phyloP scores from a whole-genome alignment of 92 coral and sea anemone genomes.

The Palythoa grandis region DNA sequence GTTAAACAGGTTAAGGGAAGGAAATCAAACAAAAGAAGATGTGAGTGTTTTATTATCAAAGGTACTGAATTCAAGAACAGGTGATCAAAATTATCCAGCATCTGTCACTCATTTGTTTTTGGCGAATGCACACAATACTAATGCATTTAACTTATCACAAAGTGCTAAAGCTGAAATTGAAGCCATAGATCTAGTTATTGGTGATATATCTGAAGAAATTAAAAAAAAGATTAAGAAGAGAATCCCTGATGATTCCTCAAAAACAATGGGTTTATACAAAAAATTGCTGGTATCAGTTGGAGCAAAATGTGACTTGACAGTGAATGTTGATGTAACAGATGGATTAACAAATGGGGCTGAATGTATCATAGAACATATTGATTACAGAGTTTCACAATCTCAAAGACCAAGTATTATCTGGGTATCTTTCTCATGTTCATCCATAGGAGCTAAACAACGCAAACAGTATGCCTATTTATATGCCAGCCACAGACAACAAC shows the following conservation, averaged over 20 bases:
- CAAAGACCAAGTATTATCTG: conserved; percentile 31
- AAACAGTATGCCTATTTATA: too few species aligned
- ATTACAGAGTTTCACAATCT: conserved; percentile 23
- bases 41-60: background rate
- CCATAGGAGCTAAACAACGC: background rate
- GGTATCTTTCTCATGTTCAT: conserved; percentile 36
- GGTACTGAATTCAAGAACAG: background rate
- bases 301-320: conserved; percentile 40
- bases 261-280: conserved; percentile 44
- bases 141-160: background rate
- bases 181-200: conserved; percentile 39
- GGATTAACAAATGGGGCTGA: conserved; percentile 45
- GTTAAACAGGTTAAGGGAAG: conserved; percentile 47
- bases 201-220: conserved; percentile 41
- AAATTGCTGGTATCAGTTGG: conserved; percentile 22
- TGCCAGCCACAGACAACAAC: too few species aligned
- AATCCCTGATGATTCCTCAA: conserved; percentile 43
- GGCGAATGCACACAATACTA: conserved; percentile 28
- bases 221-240: conserved; percentile 40
- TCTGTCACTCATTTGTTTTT: conserved; percentile 27
- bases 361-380: conserved; percentile 31
- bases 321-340: conserved; percentile 36
- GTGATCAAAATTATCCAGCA: conserved; percentile 5
- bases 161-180: conserved; percentile 41
- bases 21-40: conserved; percentile 45